These are phyloP conservation scores for Watsonalla cultraria DNA, from an alignment of 2,888 invertebrate genomes.

Conservation along the genomic window DNA sequence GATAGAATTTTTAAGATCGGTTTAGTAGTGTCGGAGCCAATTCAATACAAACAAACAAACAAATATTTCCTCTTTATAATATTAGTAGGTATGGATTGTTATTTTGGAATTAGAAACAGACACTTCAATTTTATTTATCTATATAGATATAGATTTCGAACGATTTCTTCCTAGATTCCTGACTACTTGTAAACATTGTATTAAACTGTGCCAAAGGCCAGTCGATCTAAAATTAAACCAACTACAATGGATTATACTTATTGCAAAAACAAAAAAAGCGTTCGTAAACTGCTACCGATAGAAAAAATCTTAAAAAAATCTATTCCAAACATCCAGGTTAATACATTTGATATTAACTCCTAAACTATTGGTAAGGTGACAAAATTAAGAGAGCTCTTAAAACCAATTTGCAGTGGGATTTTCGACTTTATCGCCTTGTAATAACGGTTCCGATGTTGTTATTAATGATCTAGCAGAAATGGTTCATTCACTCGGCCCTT, in stretches of 20 bases:
- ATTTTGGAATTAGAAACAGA: too few species aligned
- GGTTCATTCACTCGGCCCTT: constrained; percentile 42
- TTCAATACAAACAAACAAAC: too few species aligned
- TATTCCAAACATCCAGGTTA: constrained; percentile 42
- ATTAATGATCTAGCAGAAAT: constrained; percentile 12
- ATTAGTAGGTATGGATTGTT: too few species aligned
- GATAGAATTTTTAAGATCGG: too few species aligned
- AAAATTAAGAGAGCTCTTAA: constrained; percentile 4
- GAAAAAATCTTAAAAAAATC: constrained; percentile 27
- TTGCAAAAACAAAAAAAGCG: not conserved
- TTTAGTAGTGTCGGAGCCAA: too few species aligned
- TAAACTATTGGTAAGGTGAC: constrained; percentile 12
- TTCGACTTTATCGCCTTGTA: constrained; percentile 26
- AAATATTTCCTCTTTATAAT: too few species aligned
- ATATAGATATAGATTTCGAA: too few species aligned
- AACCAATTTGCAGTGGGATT: constrained; percentile 17
- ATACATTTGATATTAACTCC: constrained; percentile 4
- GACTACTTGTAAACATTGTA: too few species aligned
- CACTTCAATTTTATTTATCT: too few species aligned
- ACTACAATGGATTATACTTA: not conserved
- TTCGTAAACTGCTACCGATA: not conserved
- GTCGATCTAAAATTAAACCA: not conserved
- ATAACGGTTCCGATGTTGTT: constrained; percentile 24
- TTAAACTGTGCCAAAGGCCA: too few species aligned
- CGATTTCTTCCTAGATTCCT: too few species aligned